A percentile compares a stretch with the other conserved stretches of the same genome.
phyloP scores from a whole-genome alignment of 2,797 vertebrate genomes.

The Capromys pilorides region DNA sequence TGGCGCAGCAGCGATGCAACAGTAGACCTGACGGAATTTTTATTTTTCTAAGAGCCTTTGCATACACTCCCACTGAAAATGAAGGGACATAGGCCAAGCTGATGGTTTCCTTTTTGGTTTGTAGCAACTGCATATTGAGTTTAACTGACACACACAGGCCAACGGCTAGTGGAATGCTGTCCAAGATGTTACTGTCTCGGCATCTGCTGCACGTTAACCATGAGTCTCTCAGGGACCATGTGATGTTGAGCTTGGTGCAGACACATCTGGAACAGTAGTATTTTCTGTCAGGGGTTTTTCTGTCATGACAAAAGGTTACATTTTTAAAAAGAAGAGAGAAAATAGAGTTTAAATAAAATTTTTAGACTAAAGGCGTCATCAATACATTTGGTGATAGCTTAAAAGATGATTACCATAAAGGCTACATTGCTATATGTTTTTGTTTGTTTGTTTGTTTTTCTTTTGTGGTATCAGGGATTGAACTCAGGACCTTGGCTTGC shows the following conservation, averaged over 20 bases:
- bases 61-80: background rate
- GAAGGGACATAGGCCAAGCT: background rate
- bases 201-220: background rate
- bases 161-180: background rate
- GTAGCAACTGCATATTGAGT: background rate
- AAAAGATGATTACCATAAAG: background rate
- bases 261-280: background rate
- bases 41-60: background rate
- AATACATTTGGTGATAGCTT: background rate
- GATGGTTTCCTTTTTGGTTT: background rate
- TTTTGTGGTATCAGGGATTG: too few species aligned
- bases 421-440: too few species aligned
- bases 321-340: background rate
- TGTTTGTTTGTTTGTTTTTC: too few species aligned
- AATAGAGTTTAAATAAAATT: background rate
- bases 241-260: background rate
- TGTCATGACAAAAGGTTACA: background rate
- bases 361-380: background rate
- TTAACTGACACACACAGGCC: background rate
- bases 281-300: background rate
- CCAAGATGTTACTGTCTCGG: background rate
- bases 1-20: background rate
- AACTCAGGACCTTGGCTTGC: too few species aligned
- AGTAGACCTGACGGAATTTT: background rate
- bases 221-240: accelerated